A percentile compares a stretch with the other conserved stretches of the same genome.
phyloP scores from a whole-genome alignment of 2,113 vertebrate genomes.

The Todiramphus chloris region DNA sequence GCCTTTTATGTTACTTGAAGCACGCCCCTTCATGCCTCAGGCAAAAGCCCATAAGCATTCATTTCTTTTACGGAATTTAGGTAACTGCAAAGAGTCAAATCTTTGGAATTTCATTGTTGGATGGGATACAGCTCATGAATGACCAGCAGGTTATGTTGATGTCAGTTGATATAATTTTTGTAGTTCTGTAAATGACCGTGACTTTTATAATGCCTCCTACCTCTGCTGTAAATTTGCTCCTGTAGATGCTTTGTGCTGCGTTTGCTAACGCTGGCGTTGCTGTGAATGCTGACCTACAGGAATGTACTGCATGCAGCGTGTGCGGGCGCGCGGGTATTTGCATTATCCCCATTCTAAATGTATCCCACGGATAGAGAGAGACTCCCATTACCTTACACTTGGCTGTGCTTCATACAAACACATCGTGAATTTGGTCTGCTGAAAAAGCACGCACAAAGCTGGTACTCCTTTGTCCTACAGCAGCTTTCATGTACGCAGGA shows the following conservation, averaged over 20 bases:
- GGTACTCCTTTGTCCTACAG: neutral
- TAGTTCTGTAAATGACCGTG: neutral
- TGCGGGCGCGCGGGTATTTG: neutral
- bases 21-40: neutral
- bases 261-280: neutral
- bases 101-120: neutral
- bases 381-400: neutral
- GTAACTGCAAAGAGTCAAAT: neutral
- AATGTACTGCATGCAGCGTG: neutral
- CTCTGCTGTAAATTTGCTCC: neutral
- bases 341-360: neutral
- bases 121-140: neutral
- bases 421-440: neutral
- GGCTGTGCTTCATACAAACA: neutral
- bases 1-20: neutral
- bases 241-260: accelerated
- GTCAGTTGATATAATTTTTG: neutral
- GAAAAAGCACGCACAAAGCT: neutral
- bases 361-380: neutral
- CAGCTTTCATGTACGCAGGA: neutral
- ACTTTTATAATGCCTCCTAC: slow-evolving; percentile 4
- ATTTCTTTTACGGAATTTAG: neutral
- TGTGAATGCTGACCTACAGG: neutral
- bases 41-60: neutral
- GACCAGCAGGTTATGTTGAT: neutral